Evolutionary conservation across 2,888 invertebrate genomes (phyloP).

Genomic region (Tinea semifulvella): DNA sequence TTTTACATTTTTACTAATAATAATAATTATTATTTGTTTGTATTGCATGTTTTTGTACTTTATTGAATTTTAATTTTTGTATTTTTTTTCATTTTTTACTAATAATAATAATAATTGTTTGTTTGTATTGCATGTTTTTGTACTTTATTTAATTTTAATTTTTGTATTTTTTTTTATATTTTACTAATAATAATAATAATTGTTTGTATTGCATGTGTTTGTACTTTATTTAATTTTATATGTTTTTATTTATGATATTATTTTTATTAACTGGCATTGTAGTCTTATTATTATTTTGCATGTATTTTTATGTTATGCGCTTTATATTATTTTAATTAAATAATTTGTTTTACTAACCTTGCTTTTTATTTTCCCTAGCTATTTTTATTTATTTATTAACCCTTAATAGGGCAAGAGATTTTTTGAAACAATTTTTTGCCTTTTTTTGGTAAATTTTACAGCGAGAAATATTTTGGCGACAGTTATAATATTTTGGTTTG

Average conservation of each 20-base stretch:
- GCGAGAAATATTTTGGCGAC: no score
- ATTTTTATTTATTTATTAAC: no score
- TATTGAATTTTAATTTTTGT: background rate
- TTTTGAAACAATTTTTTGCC: no score
- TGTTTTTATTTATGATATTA: no score
- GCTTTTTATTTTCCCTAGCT: no score
- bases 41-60: background rate
- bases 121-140: constrained; percentile 2
- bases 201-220: background rate
- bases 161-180: background rate
- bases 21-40: background rate
- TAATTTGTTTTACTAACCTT: no score
- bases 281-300: background rate
- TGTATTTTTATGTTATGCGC: background rate
- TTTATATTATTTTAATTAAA: no score
- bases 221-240: background rate
- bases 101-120: background rate
- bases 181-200: background rate
- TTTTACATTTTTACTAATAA: background rate
- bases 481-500: no score
- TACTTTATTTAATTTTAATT: background rate
- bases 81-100: background rate
- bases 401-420: no score
- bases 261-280: no score
- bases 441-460: no score